Evolutionary conservation across 2,888 invertebrate species (phyloP), one percentile per base, ranked within the genome.

Genomic region (Drosophila monieri): DNA sequence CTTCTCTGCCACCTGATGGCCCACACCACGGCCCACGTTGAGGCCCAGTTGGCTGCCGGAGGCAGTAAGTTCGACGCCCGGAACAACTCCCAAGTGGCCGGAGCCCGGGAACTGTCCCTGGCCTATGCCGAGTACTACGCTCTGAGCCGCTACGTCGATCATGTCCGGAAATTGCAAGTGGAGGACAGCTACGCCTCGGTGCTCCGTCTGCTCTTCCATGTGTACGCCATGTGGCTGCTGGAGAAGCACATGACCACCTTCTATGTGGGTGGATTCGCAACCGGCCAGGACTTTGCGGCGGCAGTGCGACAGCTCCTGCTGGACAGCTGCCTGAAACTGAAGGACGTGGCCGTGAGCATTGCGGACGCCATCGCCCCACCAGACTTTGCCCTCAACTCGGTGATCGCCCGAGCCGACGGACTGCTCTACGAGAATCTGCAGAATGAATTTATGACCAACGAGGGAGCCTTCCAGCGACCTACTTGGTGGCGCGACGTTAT

Each of bases 311-410:
- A 94, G 18, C 94, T 94, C 1, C 93, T 97, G 18, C 89, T 97
- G 74, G 92, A 93, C 51, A 91, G 95, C 71, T 97, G 97, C 89
- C 90, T 89, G 0, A 93, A 93, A 14, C 85, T 97, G n/a, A 96
- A 96, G 91, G 93, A 94, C 9, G 95, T 97, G 39, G 93, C 95
- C 0, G 94, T 98, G 0, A 92, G 94, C 1, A 93, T 98, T 2
- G 96, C 95, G 2, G 98, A 98, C 90, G 95, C 95, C 27, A 93
- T 98, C 25, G 96, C 98, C 3, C 97, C 97, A 1, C 96, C 98
- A 0, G 98, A 98, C 92, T 97, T 96, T 90, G 94, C 97, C 35
- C 92, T 98, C 12, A 96, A 97, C 91, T 98, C 98, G 25, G 95
- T 96, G 35, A 93, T 98, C 15, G 98, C 96, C 54, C 94, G 93